Evolutionary conservation across 2,113 vertebrate genomes (phyloP).

Genomic region (Callipepla squamata): DNA sequence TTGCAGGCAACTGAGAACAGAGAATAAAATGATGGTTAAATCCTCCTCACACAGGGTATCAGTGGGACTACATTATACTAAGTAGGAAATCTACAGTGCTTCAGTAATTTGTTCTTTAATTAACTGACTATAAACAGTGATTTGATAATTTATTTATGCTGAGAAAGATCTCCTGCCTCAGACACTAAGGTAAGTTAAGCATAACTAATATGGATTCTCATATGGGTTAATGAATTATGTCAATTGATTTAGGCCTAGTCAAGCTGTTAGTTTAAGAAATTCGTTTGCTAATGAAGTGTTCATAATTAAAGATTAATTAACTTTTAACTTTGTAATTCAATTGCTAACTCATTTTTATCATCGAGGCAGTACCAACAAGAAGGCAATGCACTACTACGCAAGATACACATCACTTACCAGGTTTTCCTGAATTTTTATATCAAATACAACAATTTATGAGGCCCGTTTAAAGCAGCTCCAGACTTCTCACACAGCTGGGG

Average conservation of each 20-base stretch:
- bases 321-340: constrained; percentile 14
- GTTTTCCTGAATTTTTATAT: neutral
- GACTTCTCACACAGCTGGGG: neutral
- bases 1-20: neutral
- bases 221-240: constrained; percentile 29
- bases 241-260: constrained; percentile 23
- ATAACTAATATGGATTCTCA: constrained; percentile 44
- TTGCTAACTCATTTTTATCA: constrained; percentile 21
- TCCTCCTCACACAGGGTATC: neutral
- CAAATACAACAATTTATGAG: neutral
- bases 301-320: constrained; percentile 53
- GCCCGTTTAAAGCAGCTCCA: neutral
- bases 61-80: neutral
- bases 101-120: constrained; percentile 45
- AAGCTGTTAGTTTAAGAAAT: constrained; percentile 48
- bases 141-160: constrained; percentile 54
- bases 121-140: constrained; percentile 34
- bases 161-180: constrained; percentile 17
- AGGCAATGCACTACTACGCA: neutral
- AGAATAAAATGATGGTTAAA: neutral
- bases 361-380: neutral
- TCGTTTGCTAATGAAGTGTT: neutral
- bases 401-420: neutral
- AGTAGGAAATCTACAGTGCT: neutral
- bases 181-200: constrained; percentile 21